Conservation (phyloP, 1,140 invertebrate species). For the Drosophila athabasca region DNA sequence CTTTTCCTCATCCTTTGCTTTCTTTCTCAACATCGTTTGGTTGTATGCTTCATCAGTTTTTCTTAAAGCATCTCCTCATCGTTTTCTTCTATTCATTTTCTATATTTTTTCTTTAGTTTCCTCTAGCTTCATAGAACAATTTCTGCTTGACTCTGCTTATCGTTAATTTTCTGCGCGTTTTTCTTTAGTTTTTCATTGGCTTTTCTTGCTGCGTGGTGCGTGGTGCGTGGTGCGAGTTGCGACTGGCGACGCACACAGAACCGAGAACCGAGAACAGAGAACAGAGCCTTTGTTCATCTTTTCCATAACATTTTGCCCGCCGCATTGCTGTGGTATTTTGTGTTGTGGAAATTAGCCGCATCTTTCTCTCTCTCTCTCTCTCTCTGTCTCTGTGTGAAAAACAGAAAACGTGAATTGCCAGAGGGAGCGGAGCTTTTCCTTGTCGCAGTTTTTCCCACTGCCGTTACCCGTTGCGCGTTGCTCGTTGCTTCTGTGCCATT, state of each 20-base stretch:
- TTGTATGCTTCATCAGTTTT: neutral
- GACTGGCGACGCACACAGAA: conserved; percentile 47
- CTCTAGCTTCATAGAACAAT: too few relatives aligned
- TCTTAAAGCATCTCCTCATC: neutral
- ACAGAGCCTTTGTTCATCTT: conserved; percentile 50
- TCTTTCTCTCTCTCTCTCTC: conserved; percentile 21
- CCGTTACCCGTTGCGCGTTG: conserved; percentile 7
- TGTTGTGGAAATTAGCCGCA: conserved; percentile 67
- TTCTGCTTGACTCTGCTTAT: neutral
- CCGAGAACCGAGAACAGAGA: conserved; percentile 16
- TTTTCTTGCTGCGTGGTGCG: conserved; percentile 15
- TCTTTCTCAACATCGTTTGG: neutral
- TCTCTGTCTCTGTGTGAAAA: conserved; percentile 22
- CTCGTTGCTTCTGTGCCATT: conserved; percentile 53
- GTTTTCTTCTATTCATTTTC: too few relatives aligned
- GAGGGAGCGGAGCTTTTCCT: conserved; percentile 46
- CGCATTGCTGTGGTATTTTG: conserved; percentile 20
- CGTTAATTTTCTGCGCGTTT: conserved; percentile 1
- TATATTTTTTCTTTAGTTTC: too few relatives aligned
- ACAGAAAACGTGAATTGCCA: conserved; percentile 61
- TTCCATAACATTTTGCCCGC: conserved; percentile 50
- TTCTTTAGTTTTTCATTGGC: conserved; percentile 24
- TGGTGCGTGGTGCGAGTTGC: neutral
- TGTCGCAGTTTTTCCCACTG: conserved; percentile 22
- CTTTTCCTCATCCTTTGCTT: neutral